These are phyloP conservation scores for Chaenodraco wilsoni DNA, from an alignment of 2,797 vertebrate species.

Conservation along the genomic window DNA sequence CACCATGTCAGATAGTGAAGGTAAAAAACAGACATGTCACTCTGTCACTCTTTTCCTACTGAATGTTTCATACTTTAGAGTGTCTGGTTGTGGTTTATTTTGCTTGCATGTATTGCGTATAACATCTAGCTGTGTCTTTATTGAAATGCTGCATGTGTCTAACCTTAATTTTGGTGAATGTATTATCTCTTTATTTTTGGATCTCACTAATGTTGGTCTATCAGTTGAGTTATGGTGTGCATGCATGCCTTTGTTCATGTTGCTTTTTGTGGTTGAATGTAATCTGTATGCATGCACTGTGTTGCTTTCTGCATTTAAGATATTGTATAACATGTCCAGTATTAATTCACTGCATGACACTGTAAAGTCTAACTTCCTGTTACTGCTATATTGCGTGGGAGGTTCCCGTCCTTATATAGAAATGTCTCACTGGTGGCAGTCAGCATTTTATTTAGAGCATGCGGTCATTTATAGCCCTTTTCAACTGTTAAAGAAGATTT, in stretches of 20 bases:
- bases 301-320: conserved; percentile 42
- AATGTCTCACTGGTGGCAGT: conserved; percentile 19
- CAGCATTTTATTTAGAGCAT: conserved; percentile 32
- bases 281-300: conserved; percentile 61
- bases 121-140: conserved; percentile 39
- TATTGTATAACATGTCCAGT: conserved; percentile 39
- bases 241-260: conserved; percentile 55
- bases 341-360: conserved; percentile 35
- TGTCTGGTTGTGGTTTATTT: conserved; percentile 67
- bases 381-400: conserved; percentile 35
- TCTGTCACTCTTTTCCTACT: conserved; percentile 68
- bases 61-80: conserved; percentile 78
- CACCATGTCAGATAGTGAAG: conserved; percentile 99
- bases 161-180: conserved; percentile 42
- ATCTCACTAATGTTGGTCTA: conserved; percentile 29
- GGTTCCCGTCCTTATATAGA: conserved; percentile 27
- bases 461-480: conserved; percentile 26
- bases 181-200: conserved; percentile 41
- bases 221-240: conserved; percentile 39
- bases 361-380: conserved; percentile 24
- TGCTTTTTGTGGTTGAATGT: conserved; percentile 55
- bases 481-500: conserved; percentile 6
- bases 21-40: conserved; percentile 86
- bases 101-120: conserved; percentile 82
- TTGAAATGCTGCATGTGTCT: conserved; percentile 60